Conservation (phyloP, 2,888 invertebrate genomes). For the Dryadula phaetusa region DNA sequence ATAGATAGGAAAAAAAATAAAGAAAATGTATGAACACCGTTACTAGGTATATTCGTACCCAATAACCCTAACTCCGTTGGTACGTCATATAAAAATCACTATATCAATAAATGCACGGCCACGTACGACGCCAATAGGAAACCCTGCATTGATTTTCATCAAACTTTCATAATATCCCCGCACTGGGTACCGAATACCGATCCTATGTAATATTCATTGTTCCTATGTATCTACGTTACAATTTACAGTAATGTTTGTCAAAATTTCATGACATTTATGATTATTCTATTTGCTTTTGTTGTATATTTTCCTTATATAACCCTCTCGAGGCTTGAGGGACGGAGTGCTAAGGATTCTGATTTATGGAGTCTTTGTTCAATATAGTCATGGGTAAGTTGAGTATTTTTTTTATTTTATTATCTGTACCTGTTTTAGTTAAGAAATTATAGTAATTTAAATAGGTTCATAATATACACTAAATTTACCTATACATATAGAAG, state of each 20-base stretch:
- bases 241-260: conserved; percentile 19
- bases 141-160: conserved; percentile 64
- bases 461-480: no score
- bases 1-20: no score
- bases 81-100: conserved; percentile 37
- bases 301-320: background rate
- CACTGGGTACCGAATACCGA: conserved; percentile 14
- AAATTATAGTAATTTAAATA: no score
- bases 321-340: background rate
- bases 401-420: no score
- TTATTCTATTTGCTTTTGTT: conserved; percentile 6
- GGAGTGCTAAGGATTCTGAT: background rate
- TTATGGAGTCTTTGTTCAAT: background rate
- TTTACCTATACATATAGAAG: no score
- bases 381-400: no score
- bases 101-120: conserved; percentile 40
- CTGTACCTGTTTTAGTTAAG: no score
- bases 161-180: conserved; percentile 57
- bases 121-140: conserved; percentile 67
- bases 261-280: conserved; percentile 9
- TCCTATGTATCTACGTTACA: conserved; percentile 8
- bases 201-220: conserved; percentile 39
- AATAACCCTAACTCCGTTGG: conserved; percentile 22
- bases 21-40: background rate
- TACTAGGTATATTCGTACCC: conserved; percentile 10